Conservation (phyloP, 2,888 invertebrate species). For the Ichneumoninae sp. region DNA sequence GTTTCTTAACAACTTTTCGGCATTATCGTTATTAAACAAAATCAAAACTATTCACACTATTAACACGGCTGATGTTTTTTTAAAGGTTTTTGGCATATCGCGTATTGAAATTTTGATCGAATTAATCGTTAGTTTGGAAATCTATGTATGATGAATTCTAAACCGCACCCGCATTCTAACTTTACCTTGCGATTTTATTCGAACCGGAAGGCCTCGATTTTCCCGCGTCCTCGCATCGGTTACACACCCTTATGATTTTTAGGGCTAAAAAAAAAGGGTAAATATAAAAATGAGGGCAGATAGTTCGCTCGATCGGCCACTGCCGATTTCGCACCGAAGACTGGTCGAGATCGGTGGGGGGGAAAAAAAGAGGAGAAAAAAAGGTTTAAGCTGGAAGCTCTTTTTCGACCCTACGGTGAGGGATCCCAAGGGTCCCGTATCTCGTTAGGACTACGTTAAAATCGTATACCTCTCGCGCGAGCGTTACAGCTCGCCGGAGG, state of each 20-base stretch:
- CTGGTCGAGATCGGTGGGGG: constrained; percentile 17
- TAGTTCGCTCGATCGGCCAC: constrained; percentile 38
- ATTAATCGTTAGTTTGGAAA: too few species aligned
- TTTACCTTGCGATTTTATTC: neutral
- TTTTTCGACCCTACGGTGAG: constrained; percentile 49
- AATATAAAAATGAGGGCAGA: constrained; percentile 31
- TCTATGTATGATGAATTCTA: too few species aligned
- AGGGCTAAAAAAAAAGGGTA: neutral
- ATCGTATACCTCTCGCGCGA: constrained; percentile 36
- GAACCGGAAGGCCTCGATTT: neutral
- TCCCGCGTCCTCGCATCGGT: neutral
- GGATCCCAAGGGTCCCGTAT: constrained; percentile 60
- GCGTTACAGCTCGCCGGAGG: neutral
- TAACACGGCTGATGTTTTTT: too few species aligned
- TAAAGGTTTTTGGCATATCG: too few species aligned
- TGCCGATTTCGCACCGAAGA: constrained; percentile 32
- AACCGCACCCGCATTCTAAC: too few species aligned
- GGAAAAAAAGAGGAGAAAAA: constrained; percentile 15
- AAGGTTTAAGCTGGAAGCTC: constrained; percentile 40
- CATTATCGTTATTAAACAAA: too few species aligned
- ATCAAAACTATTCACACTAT: too few species aligned
- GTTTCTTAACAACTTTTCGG: too few species aligned
- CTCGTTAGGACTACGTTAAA: constrained; percentile 60
- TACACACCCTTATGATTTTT: neutral
- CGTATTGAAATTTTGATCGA: too few species aligned